These are phyloP conservation scores for Leptopilina syphax DNA, from an alignment of 2,888 invertebrate genomes.

Conservation along the genomic window DNA sequence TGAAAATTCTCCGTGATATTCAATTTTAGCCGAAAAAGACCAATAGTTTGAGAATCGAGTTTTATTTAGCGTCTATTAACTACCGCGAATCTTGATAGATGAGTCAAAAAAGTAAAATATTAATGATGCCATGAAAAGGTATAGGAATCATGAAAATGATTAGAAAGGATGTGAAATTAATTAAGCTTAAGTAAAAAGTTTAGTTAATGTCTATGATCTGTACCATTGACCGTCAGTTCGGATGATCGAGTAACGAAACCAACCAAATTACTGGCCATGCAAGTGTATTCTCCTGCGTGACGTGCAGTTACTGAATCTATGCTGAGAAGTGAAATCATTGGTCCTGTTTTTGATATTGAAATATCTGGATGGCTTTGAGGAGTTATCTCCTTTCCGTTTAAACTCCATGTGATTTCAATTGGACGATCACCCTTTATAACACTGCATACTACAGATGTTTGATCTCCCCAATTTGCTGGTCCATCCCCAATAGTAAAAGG, in stretches of 20 bases:
- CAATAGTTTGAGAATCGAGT: too few species aligned
- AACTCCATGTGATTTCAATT: conserved; percentile 78
- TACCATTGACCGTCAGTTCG: conserved; percentile 79
- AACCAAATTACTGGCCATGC: conserved; percentile 78
- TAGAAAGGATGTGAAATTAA: too few species aligned
- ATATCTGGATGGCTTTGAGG: conserved; percentile 71
- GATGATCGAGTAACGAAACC: conserved; percentile 78
- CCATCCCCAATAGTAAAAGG: conserved; percentile 87
- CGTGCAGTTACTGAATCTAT: conserved; percentile 79
- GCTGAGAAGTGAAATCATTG: conserved; percentile 78
- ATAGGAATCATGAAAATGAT: too few species aligned
- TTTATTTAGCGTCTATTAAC: too few species aligned
- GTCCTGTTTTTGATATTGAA: conserved; percentile 78
- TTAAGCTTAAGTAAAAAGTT: too few species aligned
- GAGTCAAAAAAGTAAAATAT: too few species aligned
- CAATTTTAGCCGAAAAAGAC: too few species aligned
- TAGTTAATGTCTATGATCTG: not conserved
- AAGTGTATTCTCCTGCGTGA: conserved; percentile 79
- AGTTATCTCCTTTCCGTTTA: conserved; percentile 73
- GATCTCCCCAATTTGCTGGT: conserved; percentile 87
- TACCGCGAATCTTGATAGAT: too few species aligned
- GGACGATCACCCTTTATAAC: conserved; percentile 88
- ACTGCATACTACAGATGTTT: conserved; percentile 85
- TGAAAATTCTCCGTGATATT: too few species aligned
- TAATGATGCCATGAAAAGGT: too few species aligned